Conservation (phyloP, 2,113 vertebrate species). For the Chionodraco myersi region DNA sequence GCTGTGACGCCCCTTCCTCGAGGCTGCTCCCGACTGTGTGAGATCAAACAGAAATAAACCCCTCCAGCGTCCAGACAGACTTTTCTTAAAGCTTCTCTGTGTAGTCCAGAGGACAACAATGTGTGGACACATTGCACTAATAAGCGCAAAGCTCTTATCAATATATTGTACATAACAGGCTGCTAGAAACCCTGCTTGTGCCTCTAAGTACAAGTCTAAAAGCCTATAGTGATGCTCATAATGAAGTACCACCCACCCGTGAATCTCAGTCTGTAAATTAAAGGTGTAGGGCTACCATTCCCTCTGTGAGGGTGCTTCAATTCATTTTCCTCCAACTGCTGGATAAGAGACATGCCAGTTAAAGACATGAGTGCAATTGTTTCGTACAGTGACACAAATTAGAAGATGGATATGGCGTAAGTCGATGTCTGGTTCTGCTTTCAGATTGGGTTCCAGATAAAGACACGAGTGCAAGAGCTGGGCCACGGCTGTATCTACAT, state of each 20-base stretch:
- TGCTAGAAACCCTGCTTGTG: conserved; percentile 61
- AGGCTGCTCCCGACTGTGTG: conserved; percentile 23
- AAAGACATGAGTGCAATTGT: conserved; percentile 45
- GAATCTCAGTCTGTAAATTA: conserved; percentile 78
- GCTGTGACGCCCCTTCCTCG: conserved; percentile 25
- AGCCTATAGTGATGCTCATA: conserved; percentile 77
- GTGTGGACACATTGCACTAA: conserved; percentile 63
- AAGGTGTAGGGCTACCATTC: conserved; percentile 71
- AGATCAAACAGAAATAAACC: conserved; percentile 57
- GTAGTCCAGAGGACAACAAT: conserved; percentile 25
- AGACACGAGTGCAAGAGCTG: conserved; percentile 93
- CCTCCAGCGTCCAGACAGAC: conserved; percentile 32
- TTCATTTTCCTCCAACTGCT: conserved; percentile 55
- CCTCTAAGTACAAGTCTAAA: conserved; percentile 68
- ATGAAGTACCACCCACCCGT: conserved; percentile 81
- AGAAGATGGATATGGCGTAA: conserved; percentile 25
- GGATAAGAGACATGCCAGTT: conserved; percentile 53
- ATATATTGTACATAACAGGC: conserved; percentile 73
- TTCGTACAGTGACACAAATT: conserved; percentile 20
- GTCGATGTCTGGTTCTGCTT: conserved; percentile 44
- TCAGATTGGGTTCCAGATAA: conserved; percentile 97
- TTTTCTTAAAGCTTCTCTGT: conserved; percentile 41
- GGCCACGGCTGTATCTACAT: conserved; percentile 97
- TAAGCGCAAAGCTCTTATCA: conserved; percentile 68
- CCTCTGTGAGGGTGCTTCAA: conserved; percentile 66